Base-by-base conservation (phyloP, 2,113 vertebrate species). In the Toxotes jaculatrix region DNA sequence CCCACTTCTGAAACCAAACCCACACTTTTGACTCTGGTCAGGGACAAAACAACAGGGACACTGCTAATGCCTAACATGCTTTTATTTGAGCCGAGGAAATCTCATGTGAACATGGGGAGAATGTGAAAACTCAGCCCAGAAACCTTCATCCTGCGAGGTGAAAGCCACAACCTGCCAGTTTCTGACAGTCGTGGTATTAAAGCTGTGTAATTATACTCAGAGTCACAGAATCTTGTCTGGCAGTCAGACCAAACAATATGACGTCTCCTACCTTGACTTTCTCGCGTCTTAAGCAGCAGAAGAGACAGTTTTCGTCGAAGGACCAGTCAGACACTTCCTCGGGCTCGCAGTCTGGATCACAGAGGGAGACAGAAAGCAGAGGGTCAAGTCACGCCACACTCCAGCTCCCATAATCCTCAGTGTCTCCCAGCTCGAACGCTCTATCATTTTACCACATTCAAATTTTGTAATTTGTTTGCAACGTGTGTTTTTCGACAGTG, bases 291-390 rank as follows among this genome's bases (percentile, higher is more conserved):
- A 98, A 95, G 96, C 97, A 98, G 97, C 98, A 99, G 95, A 98
- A 99, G 92, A 98, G 96, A 97, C 98, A 99, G 96, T 97, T 99
- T 95, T 98, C 97, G 97, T 98, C 97, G 93, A 97, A 98, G 94
- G 96, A 98, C 97, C 98, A 99, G 96, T 99, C 96, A 92, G 96
- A 98, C 95, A 97, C 95, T 95, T 95, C 96, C 95, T 97, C 95
- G 45, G 97, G 96, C 94, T 99, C 97, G 95, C 96, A 97, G 95
- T 98, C 98, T 99, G 95, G 80, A 94, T 47, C 11, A 75, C 43
- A 69, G 4, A 75, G 32, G n/a, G 47, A n/a, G 23, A 83, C 27
- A 87, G 32, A 81, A 12, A 69, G 36, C 3, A 36, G 2, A 32
- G 2, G 34, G 47, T 82, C 78, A 34, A 43, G 17, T 70, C 27